These are phyloP conservation scores for Oreochromis grahami DNA, from an alignment of 2,797 vertebrate species.

Conservation along the genomic window DNA sequence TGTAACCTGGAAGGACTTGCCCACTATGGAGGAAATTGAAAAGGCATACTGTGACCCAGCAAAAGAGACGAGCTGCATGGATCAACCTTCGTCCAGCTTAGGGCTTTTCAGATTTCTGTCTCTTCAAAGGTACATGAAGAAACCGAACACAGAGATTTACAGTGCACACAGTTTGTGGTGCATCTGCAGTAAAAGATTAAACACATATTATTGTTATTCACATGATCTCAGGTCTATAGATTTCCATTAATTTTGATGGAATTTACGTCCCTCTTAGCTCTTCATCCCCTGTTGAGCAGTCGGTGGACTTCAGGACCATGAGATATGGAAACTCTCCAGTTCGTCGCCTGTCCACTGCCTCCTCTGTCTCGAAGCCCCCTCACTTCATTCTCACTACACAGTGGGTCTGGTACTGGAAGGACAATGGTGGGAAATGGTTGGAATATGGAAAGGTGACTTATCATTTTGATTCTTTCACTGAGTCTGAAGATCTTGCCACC, in stretches of 20 bases:
- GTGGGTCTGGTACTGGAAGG: slow-evolving; percentile 93
- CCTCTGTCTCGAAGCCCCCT: slow-evolving; percentile 83
- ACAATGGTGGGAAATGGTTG: slow-evolving; percentile 77
- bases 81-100: accelerated
- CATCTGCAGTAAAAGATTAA: not conserved
- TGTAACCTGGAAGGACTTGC: slow-evolving; percentile 77
- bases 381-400: slow-evolving; percentile 88
- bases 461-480: not conserved
- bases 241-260: not conserved
- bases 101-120: not conserved
- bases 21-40: slow-evolving; percentile 82
- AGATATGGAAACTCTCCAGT: slow-evolving; percentile 57
- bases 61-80: not conserved
- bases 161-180: not conserved
- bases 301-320: slow-evolving; percentile 81
- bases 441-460: slow-evolving; percentile 78
- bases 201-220: not conserved
- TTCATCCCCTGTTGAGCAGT: accelerated
- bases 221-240: not conserved
- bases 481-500: not conserved
- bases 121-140: slow-evolving; percentile 10
- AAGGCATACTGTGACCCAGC: slow-evolving; percentile 78
- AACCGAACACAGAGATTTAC: accelerated
- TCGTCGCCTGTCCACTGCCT: slow-evolving; percentile 86
- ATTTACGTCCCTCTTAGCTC: slow-evolving; percentile 1